phyloP scores from a whole-genome alignment of 2,113 vertebrate genomes.

The Piaya cayana region DNA sequence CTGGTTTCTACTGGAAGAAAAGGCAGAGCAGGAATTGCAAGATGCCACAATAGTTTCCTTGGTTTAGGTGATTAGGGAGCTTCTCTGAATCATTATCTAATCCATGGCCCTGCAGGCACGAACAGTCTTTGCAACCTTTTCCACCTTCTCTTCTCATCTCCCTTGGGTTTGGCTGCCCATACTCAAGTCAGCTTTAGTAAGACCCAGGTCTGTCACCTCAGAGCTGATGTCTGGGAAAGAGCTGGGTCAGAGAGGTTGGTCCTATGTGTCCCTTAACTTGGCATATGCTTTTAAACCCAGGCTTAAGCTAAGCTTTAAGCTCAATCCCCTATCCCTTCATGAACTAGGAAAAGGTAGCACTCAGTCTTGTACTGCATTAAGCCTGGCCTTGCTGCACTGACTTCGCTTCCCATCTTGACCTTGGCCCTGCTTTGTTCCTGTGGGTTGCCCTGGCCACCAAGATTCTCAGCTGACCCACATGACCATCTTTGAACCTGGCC shows the following conservation, averaged over 20 bases:
- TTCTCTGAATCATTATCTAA: not conserved
- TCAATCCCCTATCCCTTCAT: not conserved
- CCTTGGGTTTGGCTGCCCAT: not conserved
- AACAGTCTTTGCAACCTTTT: not conserved
- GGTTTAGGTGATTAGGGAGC: not conserved
- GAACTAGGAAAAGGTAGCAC: not conserved
- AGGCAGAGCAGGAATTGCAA: accelerated
- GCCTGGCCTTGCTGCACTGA: not conserved
- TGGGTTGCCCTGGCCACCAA: not conserved
- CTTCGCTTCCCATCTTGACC: not conserved
- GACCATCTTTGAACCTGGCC: not conserved
- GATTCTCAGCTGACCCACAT: not conserved
- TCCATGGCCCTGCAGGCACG: not conserved
- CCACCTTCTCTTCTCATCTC: not conserved
- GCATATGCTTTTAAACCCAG: not conserved
- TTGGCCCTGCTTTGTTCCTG: not conserved
- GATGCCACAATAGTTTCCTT: not conserved
- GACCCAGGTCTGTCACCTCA: not conserved
- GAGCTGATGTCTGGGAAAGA: not conserved
- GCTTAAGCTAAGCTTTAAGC: not conserved
- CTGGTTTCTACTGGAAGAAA: not conserved
- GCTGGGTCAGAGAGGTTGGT: not conserved
- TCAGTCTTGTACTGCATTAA: not conserved
- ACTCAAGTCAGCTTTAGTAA: not conserved
- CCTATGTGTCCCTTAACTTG: not conserved